phyloP scores from a whole-genome alignment of 2,888 invertebrate species.

The Rotaria magnacalcarata region DNA sequence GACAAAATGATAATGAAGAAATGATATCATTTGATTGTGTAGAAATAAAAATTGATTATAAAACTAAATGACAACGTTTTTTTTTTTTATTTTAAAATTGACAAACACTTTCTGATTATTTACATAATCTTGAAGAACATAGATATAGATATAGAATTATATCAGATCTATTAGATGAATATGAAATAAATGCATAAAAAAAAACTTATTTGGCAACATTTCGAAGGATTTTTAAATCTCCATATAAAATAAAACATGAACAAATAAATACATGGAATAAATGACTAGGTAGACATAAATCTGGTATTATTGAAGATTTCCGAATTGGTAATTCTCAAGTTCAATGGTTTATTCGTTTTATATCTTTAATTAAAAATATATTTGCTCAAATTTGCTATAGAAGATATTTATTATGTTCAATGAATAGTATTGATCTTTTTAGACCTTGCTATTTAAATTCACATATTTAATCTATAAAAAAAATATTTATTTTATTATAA shows the following conservation, averaged over 20 bases:
- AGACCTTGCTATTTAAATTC: slow-evolving; percentile 27
- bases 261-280: slow-evolving; percentile 11
- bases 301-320: slow-evolving; percentile 32
- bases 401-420: slow-evolving; percentile 22
- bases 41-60: slow-evolving; percentile 1
- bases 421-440: slow-evolving; percentile 15
- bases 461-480: neutral
- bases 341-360: slow-evolving; percentile 27
- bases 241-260: slow-evolving; percentile 17
- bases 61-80: neutral
- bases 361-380: neutral
- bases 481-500: too few relatives aligned
- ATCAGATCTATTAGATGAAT: slow-evolving; percentile 15
- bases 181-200: neutral
- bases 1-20: too few relatives aligned
- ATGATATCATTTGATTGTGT: neutral
- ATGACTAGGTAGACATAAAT: slow-evolving; percentile 27
- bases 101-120: neutral
- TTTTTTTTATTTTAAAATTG: neutral
- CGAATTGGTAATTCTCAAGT: slow-evolving; percentile 1
- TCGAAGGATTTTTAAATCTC: neutral
- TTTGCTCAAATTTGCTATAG: neutral
- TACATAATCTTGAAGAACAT: neutral
- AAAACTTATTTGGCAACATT: slow-evolving; percentile 32
- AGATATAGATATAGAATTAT: slow-evolving; percentile 13